Conservation (phyloP, 2,797 vertebrate genomes). For the Leptodactylus fallax region DNA sequence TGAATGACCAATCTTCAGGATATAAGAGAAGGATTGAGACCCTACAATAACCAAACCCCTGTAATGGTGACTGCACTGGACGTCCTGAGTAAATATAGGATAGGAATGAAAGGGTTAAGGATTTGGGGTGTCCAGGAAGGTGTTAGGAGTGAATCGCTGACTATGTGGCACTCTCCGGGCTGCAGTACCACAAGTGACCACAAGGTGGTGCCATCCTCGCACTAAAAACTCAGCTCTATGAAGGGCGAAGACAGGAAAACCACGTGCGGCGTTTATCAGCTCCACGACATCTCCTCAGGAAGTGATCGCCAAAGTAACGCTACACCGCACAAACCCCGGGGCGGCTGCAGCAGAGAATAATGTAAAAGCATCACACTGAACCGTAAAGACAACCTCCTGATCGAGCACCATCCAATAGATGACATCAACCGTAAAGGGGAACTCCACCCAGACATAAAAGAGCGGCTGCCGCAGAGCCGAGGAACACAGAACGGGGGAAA, state of each 20-base stretch:
- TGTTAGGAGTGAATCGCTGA: neutral
- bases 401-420: no score
- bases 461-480: no score
- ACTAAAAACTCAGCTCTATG: neutral
- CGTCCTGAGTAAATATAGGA: neutral
- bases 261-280: conserved; percentile 13
- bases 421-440: no score
- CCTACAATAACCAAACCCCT: no score
- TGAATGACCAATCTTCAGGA: no score
- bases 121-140: neutral
- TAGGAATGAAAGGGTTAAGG: neutral
- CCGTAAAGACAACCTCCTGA: no score
- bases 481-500: no score
- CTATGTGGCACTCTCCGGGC: neutral
- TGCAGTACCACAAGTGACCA: conserved; percentile 16
- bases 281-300: conserved; percentile 14
- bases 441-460: no score
- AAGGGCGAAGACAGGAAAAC: conserved; percentile 41
- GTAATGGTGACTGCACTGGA: no score
- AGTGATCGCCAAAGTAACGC: neutral
- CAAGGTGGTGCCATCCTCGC: neutral
- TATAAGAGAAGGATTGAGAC: no score
- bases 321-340: neutral
- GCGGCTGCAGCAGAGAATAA: conserved; percentile 6
- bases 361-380: no score